Percentiles rank a stretch among this genome's conserved stretches.
Evolutionary conservation across 2,888 invertebrate genomes (phyloP).

Genomic region (Polydrusus pterygomalis): DNA sequence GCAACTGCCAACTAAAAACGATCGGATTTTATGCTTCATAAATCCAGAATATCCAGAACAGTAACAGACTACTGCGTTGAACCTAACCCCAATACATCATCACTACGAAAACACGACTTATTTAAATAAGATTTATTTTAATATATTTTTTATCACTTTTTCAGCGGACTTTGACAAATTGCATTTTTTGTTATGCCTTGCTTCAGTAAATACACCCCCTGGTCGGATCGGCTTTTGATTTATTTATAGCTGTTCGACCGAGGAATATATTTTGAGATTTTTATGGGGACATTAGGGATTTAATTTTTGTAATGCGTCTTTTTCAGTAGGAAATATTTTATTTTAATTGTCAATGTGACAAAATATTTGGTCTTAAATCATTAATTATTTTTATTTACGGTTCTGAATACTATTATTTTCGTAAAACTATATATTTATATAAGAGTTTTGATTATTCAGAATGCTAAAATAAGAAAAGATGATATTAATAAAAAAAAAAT

Average conservation of each 20-base stretch:
- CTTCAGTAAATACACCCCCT: slow-evolving; percentile 39
- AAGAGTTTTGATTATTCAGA: too few species aligned
- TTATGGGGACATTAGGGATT: slow-evolving; percentile 52
- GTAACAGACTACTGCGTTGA: slow-evolving; percentile 63
- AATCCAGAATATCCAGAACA: slow-evolving; percentile 60
- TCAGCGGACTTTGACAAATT: slow-evolving; percentile 58
- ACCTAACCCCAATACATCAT: slow-evolving; percentile 66
- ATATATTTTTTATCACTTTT: slow-evolving; percentile 64
- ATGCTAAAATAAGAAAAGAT: too few species aligned
- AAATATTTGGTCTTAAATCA: slow-evolving; percentile 3
- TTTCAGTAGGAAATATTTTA: slow-evolving; percentile 40
- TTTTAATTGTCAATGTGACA: slow-evolving; percentile 24
- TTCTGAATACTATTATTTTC: slow-evolving; percentile 14
- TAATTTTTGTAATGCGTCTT: slow-evolving; percentile 44
- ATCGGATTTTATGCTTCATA: slow-evolving; percentile 51
- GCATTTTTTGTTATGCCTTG: slow-evolving; percentile 50
- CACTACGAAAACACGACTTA: slow-evolving; percentile 61
- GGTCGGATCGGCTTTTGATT: slow-evolving; percentile 45
- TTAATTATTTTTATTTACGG: slow-evolving; percentile 41
- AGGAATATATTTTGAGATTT: slow-evolving; percentile 49
- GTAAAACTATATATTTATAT: neutral
- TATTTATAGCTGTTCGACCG: slow-evolving; percentile 50
- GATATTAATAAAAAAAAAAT: too few species aligned
- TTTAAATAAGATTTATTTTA: slow-evolving; percentile 64
- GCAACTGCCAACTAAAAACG: slow-evolving; percentile 44